Evolutionary conservation across 2,113 vertebrate genomes (phyloP).

Genomic region (Tretioscincus oriximinensis): DNA sequence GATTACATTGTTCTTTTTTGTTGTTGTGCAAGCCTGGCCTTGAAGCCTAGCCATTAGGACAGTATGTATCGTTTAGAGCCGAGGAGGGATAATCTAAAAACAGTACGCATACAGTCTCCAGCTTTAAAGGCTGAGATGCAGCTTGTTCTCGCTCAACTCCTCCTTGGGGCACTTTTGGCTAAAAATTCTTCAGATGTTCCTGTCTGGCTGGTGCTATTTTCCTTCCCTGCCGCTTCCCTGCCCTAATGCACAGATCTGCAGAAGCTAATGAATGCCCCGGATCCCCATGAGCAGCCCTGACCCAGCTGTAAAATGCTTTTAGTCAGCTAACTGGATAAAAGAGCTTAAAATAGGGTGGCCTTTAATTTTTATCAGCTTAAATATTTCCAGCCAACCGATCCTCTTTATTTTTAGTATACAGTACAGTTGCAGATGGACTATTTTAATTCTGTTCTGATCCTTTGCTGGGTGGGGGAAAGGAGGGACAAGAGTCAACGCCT

Average conservation of each 20-base stretch:
- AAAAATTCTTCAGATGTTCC: conserved; percentile 65
- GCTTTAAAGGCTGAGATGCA: conserved; percentile 54
- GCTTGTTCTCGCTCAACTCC: conserved; percentile 55
- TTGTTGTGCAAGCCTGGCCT: conserved; percentile 21
- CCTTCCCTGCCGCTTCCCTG: conserved; percentile 58
- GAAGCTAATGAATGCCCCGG: conserved; percentile 58
- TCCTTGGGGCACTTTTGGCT: conserved; percentile 56
- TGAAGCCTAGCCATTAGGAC: not conserved
- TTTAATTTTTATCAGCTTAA: conserved; percentile 70
- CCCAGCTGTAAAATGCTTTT: conserved; percentile 67
- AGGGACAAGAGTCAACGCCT: conserved; percentile 42
- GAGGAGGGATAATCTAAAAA: conserved; percentile 64
- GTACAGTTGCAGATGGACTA: conserved; percentile 35
- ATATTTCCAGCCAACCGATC: conserved; percentile 59
- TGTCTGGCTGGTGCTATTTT: conserved; percentile 64
- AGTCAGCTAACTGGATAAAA: conserved; percentile 71
- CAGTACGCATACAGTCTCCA: conserved; percentile 46
- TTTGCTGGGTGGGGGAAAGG: not conserved
- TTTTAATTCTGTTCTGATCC: conserved; percentile 39
- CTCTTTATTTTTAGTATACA: conserved; percentile 44
- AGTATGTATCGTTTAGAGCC: conserved; percentile 49
- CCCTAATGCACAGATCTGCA: conserved; percentile 58
- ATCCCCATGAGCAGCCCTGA: conserved; percentile 59
- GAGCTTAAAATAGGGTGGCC: conserved; percentile 68
- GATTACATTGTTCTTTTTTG: conserved; percentile 33